Evolutionary conservation across 2,888 invertebrate genomes (phyloP).

Genomic region (Drosophila paranaensis): DNA sequence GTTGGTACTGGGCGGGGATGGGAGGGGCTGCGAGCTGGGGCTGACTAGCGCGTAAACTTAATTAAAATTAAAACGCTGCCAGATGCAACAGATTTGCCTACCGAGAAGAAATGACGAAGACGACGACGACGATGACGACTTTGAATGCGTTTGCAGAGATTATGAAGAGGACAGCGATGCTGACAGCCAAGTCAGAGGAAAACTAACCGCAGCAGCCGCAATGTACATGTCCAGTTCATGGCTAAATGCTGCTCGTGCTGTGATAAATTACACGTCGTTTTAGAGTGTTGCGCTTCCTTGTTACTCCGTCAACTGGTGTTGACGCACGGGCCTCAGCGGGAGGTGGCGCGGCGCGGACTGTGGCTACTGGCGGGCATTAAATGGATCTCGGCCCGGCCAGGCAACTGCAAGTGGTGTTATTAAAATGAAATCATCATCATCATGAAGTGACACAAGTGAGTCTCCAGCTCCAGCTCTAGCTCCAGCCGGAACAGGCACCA

Average conservation of each 20-base stretch:
- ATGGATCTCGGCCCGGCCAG: conserved; percentile 34
- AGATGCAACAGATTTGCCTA: conserved; percentile 74
- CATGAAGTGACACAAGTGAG: conserved; percentile 69
- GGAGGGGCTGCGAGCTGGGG: conserved; percentile 8
- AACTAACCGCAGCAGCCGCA: conserved; percentile 39
- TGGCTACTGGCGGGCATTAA: conserved; percentile 44
- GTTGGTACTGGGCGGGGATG: not conserved
- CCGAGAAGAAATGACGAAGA: conserved; percentile 58
- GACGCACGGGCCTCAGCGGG: conserved; percentile 64
- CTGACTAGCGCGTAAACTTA: conserved; percentile 77
- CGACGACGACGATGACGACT: conserved; percentile 36
- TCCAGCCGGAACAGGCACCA: not conserved
- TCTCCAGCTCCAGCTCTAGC: not conserved
- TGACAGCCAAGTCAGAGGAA: conserved; percentile 46
- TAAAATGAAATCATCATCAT: conserved; percentile 84
- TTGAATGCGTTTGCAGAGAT: conserved; percentile 40
- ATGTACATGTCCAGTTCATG: conserved; percentile 67
- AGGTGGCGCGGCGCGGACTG: not conserved
- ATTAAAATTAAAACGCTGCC: conserved; percentile 81
- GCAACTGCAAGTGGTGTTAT: conserved; percentile 76
- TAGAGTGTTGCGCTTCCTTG: conserved; percentile 83
- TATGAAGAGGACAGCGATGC: conserved; percentile 49
- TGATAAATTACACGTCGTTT: conserved; percentile 83
- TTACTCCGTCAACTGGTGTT: conserved; percentile 81
- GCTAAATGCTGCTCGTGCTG: conserved; percentile 81